Conservation (phyloP, 2,888 invertebrate genomes). For the Rhamnusium bicolor region DNA sequence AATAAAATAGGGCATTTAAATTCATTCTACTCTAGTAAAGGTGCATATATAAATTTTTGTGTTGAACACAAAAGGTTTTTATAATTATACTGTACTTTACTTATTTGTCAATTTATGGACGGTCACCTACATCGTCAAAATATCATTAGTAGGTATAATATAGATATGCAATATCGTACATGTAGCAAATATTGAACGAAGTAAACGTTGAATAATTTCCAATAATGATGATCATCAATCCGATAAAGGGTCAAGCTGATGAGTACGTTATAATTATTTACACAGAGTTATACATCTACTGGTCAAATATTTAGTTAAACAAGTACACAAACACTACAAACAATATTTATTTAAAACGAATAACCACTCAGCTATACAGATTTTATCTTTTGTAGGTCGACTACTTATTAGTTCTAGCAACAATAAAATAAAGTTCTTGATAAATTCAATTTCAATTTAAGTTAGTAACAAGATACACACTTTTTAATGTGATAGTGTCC, state of each 20-base stretch:
- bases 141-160: conserved; percentile 1
- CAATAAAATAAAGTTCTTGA: no score
- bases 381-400: neutral
- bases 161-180: neutral
- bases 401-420: no score
- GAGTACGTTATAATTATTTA: neutral
- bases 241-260: neutral
- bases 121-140: conserved; percentile 2
- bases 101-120: neutral
- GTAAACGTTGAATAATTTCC: conserved; percentile 13
- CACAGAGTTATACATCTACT: neutral
- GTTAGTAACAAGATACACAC: no score
- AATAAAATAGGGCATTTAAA: no score
- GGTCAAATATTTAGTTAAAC: neutral
- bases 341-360: neutral
- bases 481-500: no score
- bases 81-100: no score
- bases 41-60: no score
- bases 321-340: neutral
- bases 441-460: no score
- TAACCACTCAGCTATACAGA: neutral
- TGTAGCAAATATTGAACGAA: neutral
- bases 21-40: no score
- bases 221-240: conserved; percentile 6
- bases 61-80: no score